phyloP scores from a whole-genome alignment of 1,140 invertebrate species.

The Batillaria attramentaria region DNA sequence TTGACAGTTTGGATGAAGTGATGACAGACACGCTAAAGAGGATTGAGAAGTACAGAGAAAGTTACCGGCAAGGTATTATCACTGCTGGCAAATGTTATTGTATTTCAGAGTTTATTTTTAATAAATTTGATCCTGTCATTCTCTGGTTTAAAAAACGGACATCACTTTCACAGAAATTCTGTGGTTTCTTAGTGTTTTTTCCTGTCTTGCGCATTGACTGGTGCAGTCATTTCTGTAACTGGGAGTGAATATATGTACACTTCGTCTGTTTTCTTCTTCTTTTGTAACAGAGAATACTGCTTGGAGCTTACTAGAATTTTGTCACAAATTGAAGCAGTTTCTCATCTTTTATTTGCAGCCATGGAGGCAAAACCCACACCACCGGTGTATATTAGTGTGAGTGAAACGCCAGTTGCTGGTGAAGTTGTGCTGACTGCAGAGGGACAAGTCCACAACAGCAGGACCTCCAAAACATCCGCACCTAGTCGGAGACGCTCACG shows the following conservation, averaged over 20 bases:
- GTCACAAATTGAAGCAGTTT: neutral
- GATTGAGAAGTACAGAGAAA: neutral
- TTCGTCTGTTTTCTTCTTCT: neutral
- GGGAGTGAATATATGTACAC: neutral
- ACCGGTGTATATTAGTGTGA: neutral
- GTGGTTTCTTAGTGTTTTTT: no score
- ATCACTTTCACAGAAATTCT: no score
- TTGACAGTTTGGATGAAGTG: constrained; percentile 13
- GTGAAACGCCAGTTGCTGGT: neutral
- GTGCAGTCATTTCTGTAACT: no score
- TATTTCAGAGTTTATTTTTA: no score
- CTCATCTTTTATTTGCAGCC: neutral
- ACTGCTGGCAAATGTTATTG: no score
- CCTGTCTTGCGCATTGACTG: no score
- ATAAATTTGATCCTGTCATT: no score
- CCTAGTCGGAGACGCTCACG: no score
- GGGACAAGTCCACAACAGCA: neutral
- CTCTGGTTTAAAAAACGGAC: no score
- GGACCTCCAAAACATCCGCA: neutral
- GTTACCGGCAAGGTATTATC: neutral
- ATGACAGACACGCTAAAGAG: constrained; percentile 16
- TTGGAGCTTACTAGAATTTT: no score
- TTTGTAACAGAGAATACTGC: no score
- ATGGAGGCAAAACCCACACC: neutral
- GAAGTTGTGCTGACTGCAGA: neutral